Evolutionary conservation across 2,888 invertebrate species (phyloP), one percentile per base, ranked within the genome.

Genomic region (Cosmorhoe ocellata): DNA sequence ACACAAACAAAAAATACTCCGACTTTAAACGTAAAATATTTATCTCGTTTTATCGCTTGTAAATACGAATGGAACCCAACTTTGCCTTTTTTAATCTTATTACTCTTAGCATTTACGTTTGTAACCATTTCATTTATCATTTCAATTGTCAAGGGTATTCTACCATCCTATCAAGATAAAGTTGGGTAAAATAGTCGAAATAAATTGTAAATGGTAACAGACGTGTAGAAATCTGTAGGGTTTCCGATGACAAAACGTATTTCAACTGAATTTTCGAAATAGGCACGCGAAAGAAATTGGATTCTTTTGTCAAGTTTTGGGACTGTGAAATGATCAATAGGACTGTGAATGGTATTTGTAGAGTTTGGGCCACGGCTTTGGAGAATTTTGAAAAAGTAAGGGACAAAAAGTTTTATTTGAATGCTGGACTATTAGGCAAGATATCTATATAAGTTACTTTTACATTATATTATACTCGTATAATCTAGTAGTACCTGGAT

Each of bases 201-300:
- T 47, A 52, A 47, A 52, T 52, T 52, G 26, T 12, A 46, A 46
- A 37, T 34, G 18, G 42, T 31, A 36, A 9, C 31, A 43, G 10
- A 37, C 24, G 31, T 36, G 40, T 41, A 11, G 12, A 18, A 37
- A 33, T 32, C 24, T 47, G 28, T 52, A 6, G 26, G 39, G 37
- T 51, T 33, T 43, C 27, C 32, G 52, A 49, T 46, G 46, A 40
- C 27, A 48, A 47, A 56, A 56, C 27, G 49, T 43, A 39, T 52
- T 44, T 46, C 36, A 10, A 26, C 27, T 36, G 27, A 48, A 53
- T 48, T 38, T 39, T 37, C 47, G 32, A 41, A 38, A 49, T 42
- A 39, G 42, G 45, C 49, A 18, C 24, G 18, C 37, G 11, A 32
- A 42, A 32, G 31, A 9, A 47, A 52, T 56, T 46, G 49, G 46